Percentiles rank a stretch among this genome's conserved stretches.
These are phyloP conservation scores for Pogonocherus hispidulus DNA, from an alignment of 2,888 invertebrate species.

Conservation along the genomic window DNA sequence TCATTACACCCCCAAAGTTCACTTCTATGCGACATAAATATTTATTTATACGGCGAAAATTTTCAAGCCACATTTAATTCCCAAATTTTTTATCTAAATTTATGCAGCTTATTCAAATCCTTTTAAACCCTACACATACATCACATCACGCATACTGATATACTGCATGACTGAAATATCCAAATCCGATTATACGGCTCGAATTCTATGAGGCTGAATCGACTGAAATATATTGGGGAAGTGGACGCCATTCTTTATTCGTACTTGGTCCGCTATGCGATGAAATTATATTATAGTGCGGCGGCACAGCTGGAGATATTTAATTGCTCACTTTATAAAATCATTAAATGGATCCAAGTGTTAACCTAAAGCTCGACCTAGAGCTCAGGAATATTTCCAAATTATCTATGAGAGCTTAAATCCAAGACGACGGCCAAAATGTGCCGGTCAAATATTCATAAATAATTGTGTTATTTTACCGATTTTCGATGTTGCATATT, in stretches of 20 bases:
- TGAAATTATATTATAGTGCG: too few relatives aligned
- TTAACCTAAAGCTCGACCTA: too few relatives aligned
- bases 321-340: too few relatives aligned
- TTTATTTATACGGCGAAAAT: conserved; percentile 15
- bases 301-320: too few relatives aligned
- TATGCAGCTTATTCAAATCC: conserved; percentile 37
- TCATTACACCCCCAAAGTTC: too few relatives aligned
- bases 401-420: too few relatives aligned
- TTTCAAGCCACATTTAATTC: conserved; percentile 20
- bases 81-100: conserved; percentile 35
- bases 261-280: conserved; percentile 41
- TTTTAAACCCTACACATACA: conserved; percentile 32
- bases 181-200: conserved; percentile 47
- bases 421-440: too few relatives aligned
- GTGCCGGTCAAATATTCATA: too few relatives aligned
- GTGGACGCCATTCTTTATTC: conserved; percentile 14
- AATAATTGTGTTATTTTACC: too few relatives aligned
- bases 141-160: conserved; percentile 40
- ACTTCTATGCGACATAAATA: conserved; percentile 7
- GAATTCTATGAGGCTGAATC: conserved; percentile 45
- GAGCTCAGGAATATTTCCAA: too few relatives aligned
- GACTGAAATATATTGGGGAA: conserved; percentile 29
- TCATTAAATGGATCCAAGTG: too few relatives aligned
- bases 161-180: conserved; percentile 47
- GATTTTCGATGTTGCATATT: too few relatives aligned